A percentile compares a stretch with the other conserved stretches of the same genome.
Evolutionary conservation across 1,140 invertebrate species (phyloP).

Genomic region (Caenorhabditis tropicalis): DNA sequence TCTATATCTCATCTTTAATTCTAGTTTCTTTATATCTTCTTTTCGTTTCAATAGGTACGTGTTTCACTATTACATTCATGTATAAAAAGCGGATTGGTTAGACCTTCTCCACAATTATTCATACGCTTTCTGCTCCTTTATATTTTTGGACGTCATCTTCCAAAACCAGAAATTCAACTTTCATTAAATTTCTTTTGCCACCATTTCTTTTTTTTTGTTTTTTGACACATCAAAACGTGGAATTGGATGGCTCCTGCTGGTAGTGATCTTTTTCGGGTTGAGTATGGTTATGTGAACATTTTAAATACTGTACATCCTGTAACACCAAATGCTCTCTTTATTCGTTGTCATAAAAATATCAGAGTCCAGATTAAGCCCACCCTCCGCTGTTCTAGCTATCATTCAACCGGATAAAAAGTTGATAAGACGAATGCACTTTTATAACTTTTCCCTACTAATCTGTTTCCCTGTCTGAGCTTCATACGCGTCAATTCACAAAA

Average conservation of each 20-base stretch:
- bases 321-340: no score
- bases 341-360: neutral
- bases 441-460: neutral
- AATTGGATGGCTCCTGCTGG: no score
- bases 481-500: neutral
- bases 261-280: no score
- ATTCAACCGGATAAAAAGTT: neutral
- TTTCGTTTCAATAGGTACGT: neutral
- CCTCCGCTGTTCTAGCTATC: neutral
- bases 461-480: neutral
- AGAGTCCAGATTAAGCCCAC: neutral
- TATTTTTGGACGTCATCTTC: neutral
- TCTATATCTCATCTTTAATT: neutral
- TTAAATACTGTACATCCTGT: neutral
- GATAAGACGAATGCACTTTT: constrained; percentile 2
- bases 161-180: neutral
- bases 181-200: neutral
- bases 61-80: neutral
- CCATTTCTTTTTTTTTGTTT: neutral
- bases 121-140: neutral
- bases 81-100: neutral
- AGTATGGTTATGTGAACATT: neutral
- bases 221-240: neutral
- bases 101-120: constrained; percentile 11
- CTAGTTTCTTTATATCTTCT: neutral